A percentile compares a stretch with the other conserved stretches of the same genome.
These are phyloP conservation scores for Drosophila tanythrix DNA, from an alignment of 2,888 invertebrate species.

Conservation along the genomic window DNA sequence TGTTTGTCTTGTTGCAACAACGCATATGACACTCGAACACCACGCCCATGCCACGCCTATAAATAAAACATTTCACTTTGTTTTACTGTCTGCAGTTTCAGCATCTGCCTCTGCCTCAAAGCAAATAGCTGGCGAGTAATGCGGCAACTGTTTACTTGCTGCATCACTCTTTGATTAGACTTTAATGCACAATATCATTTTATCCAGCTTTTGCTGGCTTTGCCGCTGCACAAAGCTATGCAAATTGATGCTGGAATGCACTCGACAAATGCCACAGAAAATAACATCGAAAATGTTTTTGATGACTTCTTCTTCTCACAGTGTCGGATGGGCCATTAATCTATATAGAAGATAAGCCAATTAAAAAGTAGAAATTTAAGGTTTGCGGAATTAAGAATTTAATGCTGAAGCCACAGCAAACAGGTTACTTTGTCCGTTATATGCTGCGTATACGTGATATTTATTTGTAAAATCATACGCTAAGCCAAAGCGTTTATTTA, in stretches of 20 bases:
- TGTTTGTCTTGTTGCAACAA: constrained; percentile 76
- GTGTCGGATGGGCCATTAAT: constrained; percentile 38
- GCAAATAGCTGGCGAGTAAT: constrained; percentile 35
- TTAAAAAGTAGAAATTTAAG: constrained; percentile 42
- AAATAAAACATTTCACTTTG: constrained; percentile 79
- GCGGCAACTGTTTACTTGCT: constrained; percentile 42
- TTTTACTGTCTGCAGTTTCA: constrained; percentile 60
- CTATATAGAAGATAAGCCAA: constrained; percentile 57
- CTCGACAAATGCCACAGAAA: constrained; percentile 32
- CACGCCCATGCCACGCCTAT: constrained; percentile 73
- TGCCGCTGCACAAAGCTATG: constrained; percentile 50
- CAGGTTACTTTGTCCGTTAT: constrained; percentile 32
- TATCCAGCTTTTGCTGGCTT: constrained; percentile 47
- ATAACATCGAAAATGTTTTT: constrained; percentile 36
- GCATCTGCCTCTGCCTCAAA: constrained; percentile 24
- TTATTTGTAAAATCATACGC: not conserved
- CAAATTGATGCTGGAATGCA: constrained; percentile 68
- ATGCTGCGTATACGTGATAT: constrained; percentile 29
- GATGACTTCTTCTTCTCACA: constrained; percentile 2
- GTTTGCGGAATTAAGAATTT: constrained; percentile 49
- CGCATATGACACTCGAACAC: constrained; percentile 75
- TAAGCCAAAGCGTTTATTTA: not conserved
- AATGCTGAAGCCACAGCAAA: constrained; percentile 48
- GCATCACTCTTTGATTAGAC: constrained; percentile 75
- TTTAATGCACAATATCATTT: constrained; percentile 76